Percentiles rank a stretch among this genome's conserved stretches.
These are phyloP conservation scores for Poeciliopsis gracilis DNA, from an alignment of 2,797 vertebrate species.

Conservation along the genomic window DNA sequence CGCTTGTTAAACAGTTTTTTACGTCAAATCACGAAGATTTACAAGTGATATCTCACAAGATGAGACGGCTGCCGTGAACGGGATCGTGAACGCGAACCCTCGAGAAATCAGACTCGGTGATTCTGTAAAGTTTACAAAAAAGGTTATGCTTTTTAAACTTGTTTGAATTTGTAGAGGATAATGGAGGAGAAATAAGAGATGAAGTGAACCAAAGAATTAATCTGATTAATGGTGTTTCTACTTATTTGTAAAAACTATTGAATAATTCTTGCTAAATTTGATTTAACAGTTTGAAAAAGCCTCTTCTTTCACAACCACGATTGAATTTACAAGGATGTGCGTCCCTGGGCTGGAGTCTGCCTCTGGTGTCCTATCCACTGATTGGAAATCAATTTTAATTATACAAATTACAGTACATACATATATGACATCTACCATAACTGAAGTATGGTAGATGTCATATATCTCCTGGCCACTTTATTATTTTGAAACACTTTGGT, in stretches of 20 bases:
- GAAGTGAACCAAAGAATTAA: not conserved
- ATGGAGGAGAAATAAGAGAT: not conserved
- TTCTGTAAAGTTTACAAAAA: not conserved
- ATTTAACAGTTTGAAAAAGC: not conserved
- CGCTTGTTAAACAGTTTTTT: conserved; percentile 75
- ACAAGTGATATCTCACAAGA: conserved; percentile 40
- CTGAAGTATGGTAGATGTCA: no score
- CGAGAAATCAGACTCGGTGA: not conserved
- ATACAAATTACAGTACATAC: no score
- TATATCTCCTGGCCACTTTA: no score
- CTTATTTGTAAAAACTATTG: not conserved
- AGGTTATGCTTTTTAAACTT: not conserved
- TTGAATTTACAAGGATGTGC: no score
- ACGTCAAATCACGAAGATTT: conserved; percentile 63
- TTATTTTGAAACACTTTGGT: no score
- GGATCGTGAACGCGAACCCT: not conserved
- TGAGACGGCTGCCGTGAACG: conserved; percentile 13
- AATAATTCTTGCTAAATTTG: not conserved
- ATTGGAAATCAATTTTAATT: no score
- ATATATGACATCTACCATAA: no score
- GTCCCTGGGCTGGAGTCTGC: no score
- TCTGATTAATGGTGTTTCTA: not conserved
- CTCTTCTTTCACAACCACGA: no score
- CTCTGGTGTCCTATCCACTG: no score
- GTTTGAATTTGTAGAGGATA: not conserved